Evolutionary conservation across 1,140 invertebrate species (phyloP), one percentile per base, ranked within the genome.

Genomic region (Ectropis grisescens): DNA sequence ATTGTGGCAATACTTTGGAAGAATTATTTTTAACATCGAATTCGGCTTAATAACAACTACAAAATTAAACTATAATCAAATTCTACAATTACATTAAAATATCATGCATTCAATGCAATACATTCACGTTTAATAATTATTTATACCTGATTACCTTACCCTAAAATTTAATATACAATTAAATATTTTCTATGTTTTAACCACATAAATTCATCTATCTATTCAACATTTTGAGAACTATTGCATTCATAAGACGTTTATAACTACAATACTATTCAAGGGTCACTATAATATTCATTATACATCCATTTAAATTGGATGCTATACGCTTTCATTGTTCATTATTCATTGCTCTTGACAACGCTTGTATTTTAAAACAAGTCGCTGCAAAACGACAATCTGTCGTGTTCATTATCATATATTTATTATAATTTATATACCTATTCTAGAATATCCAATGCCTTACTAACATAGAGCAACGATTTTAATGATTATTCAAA

Each of bases 1-100:
- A 66, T 52, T 43, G 48, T 74, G 69, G 66, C 66, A 70, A 51
- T 69, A 69, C 66, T 64, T 64, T 74, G 69, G 64, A 68, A 66
- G 61, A 58, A 19, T 33, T 47, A 42, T 43, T 53, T 48, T 67
- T 37, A 61, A 74, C 65, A 64, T 67, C 49, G 62, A 79, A 71
- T 70, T 69, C 66, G 58, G 64, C 48, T 57, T 60, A 58, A 55
- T 41, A 49, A 50, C 60, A 49, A 50, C 60, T 65, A 71, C 50
- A 54, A 61, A 65, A 62, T 32, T 43, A 50, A 37, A 22, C 29
- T 15, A 22, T n/a, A n/a, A n/a, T n/a, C n/a, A n/a, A 36, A 37
- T 49, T 19, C 32, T 31, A 34, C 32, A 34, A 47, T 37, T 31
- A 46, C 22, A 28, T 41, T 47, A 48, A 55, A 58, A 60, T 19